Evolutionary conservation across 2,888 invertebrate species (phyloP).

Genomic region (Hirtodrosophila cameraria): DNA sequence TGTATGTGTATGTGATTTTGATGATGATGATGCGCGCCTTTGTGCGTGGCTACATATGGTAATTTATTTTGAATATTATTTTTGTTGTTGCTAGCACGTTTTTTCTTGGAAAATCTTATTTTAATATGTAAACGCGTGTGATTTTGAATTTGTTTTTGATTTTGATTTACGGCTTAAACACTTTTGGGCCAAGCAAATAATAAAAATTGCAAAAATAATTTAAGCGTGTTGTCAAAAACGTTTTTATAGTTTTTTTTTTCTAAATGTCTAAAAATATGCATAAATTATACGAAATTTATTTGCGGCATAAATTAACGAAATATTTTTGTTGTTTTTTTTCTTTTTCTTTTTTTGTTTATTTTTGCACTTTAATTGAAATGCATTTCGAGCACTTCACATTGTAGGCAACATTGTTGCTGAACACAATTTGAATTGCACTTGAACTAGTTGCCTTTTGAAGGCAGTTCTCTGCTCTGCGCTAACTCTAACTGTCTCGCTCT

Average conservation of each 20-base stretch:
- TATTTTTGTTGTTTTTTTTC: constrained; percentile 1
- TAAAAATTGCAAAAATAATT: constrained; percentile 11
- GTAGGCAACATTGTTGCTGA: constrained; percentile 65
- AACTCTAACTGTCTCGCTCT: not conserved
- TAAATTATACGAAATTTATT: constrained; percentile 15
- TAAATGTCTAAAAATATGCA: not conserved
- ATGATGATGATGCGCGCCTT: constrained; percentile 10
- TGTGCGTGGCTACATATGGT: constrained; percentile 65
- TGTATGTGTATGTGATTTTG: not conserved
- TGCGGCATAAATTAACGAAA: constrained; percentile 5
- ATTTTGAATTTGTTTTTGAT: constrained; percentile 25
- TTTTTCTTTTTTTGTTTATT: not conserved
- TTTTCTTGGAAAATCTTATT: constrained; percentile 27
- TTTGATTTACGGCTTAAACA: constrained; percentile 19
- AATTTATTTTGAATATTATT: constrained; percentile 40
- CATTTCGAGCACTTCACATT: constrained; percentile 2
- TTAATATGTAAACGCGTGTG: constrained; percentile 42
- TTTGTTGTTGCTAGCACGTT: constrained; percentile 10
- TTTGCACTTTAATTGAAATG: constrained; percentile 25
- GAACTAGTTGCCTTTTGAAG: constrained; percentile 50
- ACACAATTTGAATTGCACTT: constrained; percentile 65
- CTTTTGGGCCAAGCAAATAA: constrained; percentile 9
- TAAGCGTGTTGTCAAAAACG: not conserved
- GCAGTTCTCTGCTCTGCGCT: constrained; percentile 4
- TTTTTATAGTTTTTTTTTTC: constrained; percentile 5